A percentile compares a stretch with the other conserved stretches of the same genome.
These are phyloP conservation scores for Anableps anableps DNA, from an alignment of 2,797 vertebrate genomes.

Conservation along the genomic window DNA sequence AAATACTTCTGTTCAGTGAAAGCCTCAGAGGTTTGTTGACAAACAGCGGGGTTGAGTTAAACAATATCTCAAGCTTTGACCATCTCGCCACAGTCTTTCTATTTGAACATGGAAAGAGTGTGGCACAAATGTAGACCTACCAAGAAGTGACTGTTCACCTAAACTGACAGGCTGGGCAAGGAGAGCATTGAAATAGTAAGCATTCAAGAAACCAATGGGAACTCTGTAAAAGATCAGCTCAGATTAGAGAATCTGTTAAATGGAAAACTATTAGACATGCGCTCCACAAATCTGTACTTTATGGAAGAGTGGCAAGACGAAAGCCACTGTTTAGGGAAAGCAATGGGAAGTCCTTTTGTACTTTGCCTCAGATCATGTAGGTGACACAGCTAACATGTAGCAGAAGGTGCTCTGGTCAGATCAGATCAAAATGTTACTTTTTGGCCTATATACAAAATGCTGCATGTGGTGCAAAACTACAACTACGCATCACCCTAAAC, in stretches of 20 bases:
- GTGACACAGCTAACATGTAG: neutral
- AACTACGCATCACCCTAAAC: neutral
- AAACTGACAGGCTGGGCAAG: too few species aligned
- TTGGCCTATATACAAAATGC: neutral
- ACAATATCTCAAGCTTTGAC: neutral
- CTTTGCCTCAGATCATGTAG: neutral
- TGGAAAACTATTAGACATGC: neutral
- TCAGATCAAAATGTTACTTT: neutral
- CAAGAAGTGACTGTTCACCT: too few species aligned
- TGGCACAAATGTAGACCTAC: too few species aligned
- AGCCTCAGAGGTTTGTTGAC: neutral
- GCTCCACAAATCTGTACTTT: neutral
- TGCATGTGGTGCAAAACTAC: neutral
- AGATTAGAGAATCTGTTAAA: neutral
- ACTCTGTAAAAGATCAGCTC: neutral
- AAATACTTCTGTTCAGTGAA: neutral
- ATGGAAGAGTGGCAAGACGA: neutral
- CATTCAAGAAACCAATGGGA: too few species aligned
- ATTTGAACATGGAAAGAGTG: too few species aligned
- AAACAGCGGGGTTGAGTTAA: neutral
- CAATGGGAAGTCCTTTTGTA: neutral
- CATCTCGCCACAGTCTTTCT: too few species aligned
- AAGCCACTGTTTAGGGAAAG: neutral
- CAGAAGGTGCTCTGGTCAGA: neutral
- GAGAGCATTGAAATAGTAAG: too few species aligned